These are phyloP conservation scores for Calvadosia cruxmelitensis DNA, from an alignment of 30 jellyfish, hydroid and myxozoan genomes.

Conservation along the genomic window DNA sequence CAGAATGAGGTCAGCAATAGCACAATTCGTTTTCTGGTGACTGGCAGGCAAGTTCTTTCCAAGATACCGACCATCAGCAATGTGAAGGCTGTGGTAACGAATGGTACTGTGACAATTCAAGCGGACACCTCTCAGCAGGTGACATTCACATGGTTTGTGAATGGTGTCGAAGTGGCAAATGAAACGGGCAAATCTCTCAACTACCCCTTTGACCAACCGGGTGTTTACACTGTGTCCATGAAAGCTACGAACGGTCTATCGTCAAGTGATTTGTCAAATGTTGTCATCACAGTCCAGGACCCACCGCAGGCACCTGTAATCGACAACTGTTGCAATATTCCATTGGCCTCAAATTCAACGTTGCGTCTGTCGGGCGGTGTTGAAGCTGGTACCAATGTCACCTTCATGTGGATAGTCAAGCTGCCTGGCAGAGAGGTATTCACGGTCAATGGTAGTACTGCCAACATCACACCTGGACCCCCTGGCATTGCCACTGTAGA, in stretches of 20 bases:
- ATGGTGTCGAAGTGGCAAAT: neutral
- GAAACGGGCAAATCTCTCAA: neutral
- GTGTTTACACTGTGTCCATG: neutral
- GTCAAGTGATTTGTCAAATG: neutral
- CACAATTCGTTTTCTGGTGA: neutral
- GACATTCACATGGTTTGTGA: neutral
- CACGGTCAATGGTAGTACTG: neutral
- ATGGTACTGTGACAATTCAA: neutral
- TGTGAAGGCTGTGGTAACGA: constrained; percentile 16
- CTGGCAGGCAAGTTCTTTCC: neutral
- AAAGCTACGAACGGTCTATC: constrained; percentile 6
- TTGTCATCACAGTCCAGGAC: neutral
- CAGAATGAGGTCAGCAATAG: constrained; percentile 15
- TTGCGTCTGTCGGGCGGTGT: neutral
- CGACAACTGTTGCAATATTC: neutral
- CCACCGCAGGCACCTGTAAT: neutral
- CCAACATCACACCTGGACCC: neutral
- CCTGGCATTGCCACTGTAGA: neutral
- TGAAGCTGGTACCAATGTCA: neutral
- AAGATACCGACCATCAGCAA: too few species aligned
- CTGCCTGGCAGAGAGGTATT: neutral
- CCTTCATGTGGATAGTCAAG: neutral
- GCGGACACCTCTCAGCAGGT: constrained; percentile 10
- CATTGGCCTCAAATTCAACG: neutral
- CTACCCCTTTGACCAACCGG: neutral